Conservation (phyloP, 1,140 invertebrate genomes). For the Bombus polaris region DNA sequence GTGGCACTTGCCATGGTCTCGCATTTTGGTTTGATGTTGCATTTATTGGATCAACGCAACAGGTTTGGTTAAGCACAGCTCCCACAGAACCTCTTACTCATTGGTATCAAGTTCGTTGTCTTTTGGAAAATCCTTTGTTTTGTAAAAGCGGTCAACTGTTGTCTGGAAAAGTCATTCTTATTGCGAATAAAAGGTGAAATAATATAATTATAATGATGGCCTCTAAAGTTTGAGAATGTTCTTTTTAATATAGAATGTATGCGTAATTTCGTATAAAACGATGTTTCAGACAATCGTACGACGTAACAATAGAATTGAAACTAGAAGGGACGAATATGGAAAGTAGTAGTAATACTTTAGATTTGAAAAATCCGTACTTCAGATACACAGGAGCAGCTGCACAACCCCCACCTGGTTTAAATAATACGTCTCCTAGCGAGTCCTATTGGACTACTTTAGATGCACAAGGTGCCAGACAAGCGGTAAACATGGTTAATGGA, state of each 20-base stretch:
- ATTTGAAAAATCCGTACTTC: constrained; percentile 99
- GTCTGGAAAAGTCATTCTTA: constrained; percentile 93
- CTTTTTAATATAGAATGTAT: background rate
- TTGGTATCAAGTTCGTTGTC: constrained; percentile 99
- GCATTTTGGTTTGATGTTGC: constrained; percentile 99
- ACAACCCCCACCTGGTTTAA: constrained; percentile 94
- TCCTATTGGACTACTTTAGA: constrained; percentile 94
- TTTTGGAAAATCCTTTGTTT: constrained; percentile 96
- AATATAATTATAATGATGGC: background rate
- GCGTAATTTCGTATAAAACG: background rate
- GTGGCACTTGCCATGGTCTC: constrained; percentile 97
- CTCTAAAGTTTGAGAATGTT: background rate
- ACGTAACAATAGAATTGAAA: constrained; percentile 97
- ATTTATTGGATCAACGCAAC: constrained; percentile 95
- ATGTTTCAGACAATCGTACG: constrained; percentile 94
- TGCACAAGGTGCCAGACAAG: constrained; percentile 87
- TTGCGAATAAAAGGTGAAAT: constrained; percentile 95
- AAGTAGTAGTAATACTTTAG: constrained; percentile 93
- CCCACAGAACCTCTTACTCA: constrained; percentile 99
- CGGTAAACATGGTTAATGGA: constrained; percentile 91
- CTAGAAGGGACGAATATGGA: constrained; percentile 93
- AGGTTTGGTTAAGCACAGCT: constrained; percentile 98
- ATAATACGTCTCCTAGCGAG: constrained; percentile 95
- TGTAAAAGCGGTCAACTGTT: constrained; percentile 97
- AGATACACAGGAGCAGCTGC: constrained; percentile 94